These are phyloP conservation scores for Beris morrisii DNA, from an alignment of 2,888 invertebrate species.

Conservation along the genomic window DNA sequence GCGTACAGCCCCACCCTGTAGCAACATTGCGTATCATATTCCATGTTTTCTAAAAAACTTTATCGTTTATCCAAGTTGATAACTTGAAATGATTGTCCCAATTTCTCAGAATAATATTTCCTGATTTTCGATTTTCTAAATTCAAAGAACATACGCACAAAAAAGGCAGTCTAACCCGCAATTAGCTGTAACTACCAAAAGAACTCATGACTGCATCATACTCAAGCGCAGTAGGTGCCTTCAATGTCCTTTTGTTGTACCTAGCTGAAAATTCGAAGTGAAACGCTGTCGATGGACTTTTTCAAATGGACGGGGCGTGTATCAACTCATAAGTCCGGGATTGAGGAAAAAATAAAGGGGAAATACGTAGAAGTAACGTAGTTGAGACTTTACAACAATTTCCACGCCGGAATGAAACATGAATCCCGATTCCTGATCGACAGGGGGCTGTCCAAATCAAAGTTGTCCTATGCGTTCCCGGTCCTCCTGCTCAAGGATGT, in stretches of 20 bases:
- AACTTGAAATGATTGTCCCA: no score
- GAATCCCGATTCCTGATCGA: slow-evolving; percentile 22
- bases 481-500: slow-evolving; percentile 10
- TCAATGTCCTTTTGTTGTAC: slow-evolving; percentile 12
- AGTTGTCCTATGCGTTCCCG: not conserved
- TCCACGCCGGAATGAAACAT: slow-evolving; percentile 15
- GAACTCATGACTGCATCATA: not conserved
- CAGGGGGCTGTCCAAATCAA: slow-evolving; percentile 33
- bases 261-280: slow-evolving; percentile 22
- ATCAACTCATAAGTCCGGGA: slow-evolving; percentile 4
- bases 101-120: no score
- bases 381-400: slow-evolving; percentile 16
- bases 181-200: slow-evolving; percentile 9
- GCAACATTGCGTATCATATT: no score
- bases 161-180: slow-evolving; percentile 24
- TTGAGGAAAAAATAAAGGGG: not conserved
- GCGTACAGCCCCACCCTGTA: no score
- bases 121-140: no score
- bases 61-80: no score
- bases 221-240: not conserved
- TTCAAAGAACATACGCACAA: not conserved
- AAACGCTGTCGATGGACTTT: slow-evolving; percentile 15
- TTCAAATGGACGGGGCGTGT: slow-evolving; percentile 11
- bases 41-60: no score
- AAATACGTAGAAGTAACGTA: not conserved